phyloP scores from a whole-genome alignment of 1,140 invertebrate species.

The Ephestia elutella region DNA sequence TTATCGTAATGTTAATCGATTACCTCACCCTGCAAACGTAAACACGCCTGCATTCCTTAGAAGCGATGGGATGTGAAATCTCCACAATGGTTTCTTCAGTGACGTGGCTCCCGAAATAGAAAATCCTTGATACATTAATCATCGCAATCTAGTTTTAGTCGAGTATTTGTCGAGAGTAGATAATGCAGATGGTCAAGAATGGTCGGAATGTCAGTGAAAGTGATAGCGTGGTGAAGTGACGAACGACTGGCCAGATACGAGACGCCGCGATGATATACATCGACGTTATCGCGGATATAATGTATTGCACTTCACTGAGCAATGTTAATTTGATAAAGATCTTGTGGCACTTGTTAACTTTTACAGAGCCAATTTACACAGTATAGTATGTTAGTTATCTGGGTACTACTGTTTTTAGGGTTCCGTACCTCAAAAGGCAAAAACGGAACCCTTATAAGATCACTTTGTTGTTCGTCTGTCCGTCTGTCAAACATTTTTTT shows the following conservation, averaged over 20 bases:
- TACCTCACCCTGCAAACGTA: neutral
- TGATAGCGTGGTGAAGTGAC: neutral
- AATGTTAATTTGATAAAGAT: too few species aligned
- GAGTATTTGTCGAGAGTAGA: neutral
- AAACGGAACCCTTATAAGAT: too few species aligned
- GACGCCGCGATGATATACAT: neutral
- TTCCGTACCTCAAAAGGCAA: too few species aligned
- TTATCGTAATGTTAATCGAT: neutral
- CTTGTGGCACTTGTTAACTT: neutral
- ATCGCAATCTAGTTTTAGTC: neutral
- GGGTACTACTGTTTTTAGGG: too few species aligned
- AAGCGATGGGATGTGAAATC: neutral
- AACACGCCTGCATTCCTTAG: neutral
- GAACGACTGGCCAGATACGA: neutral
- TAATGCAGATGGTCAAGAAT: neutral
- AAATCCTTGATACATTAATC: slow-evolving; percentile 1
- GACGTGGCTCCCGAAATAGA: neutral
- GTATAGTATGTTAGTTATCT: too few species aligned
- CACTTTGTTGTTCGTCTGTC: too few species aligned
- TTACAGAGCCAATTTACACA: too few species aligned
- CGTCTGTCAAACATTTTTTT: too few species aligned
- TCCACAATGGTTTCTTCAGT: neutral
- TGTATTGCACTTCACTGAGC: neutral
- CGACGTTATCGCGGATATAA: neutral
- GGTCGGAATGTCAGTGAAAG: neutral